A percentile compares a stretch with the other conserved stretches of the same genome.
These are phyloP conservation scores for Pristionchus fissidentatus DNA, from an alignment of 2,888 invertebrate species.

Conservation along the genomic window DNA sequence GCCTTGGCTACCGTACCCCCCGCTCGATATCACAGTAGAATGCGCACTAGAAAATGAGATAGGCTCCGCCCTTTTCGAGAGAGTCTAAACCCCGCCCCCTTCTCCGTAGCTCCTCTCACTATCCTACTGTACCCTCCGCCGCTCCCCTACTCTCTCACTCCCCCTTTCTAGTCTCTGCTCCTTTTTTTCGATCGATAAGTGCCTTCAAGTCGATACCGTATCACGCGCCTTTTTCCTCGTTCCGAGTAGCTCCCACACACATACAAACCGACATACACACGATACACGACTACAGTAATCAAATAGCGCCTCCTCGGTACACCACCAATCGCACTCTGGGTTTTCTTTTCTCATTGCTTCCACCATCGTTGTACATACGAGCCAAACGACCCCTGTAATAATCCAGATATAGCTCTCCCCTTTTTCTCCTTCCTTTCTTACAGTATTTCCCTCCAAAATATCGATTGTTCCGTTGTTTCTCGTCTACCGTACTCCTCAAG, in stretches of 20 bases:
- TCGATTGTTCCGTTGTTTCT: slow-evolving; percentile 38
- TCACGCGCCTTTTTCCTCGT: slow-evolving; percentile 8
- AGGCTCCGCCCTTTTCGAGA: not conserved
- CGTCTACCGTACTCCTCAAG: slow-evolving; percentile 37
- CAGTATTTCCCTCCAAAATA: slow-evolving; percentile 30
- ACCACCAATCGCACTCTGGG: slow-evolving; percentile 36
- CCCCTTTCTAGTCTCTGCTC: slow-evolving; percentile 1
- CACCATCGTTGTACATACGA: slow-evolving; percentile 36
- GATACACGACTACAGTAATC: slow-evolving; percentile 32
- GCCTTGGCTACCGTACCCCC: slow-evolving; percentile 22
- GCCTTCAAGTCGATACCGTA: slow-evolving; percentile 25
- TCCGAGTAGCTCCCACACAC: too few species aligned
- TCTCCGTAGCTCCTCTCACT: not conserved
- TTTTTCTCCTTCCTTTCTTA: not conserved
- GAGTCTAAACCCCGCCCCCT: not conserved
- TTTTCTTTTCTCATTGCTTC: slow-evolving; percentile 30
- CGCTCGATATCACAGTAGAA: too few species aligned
- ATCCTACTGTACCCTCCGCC: not conserved
- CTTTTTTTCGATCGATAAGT: slow-evolving; percentile 11
- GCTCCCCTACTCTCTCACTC: not conserved
- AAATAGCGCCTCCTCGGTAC: slow-evolving; percentile 24
- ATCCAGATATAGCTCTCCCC: slow-evolving; percentile 15
- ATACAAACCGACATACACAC: not conserved
- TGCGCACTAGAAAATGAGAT: not conserved
- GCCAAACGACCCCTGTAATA: slow-evolving; percentile 37